A percentile compares a stretch with the other conserved stretches of the same genome.
Evolutionary conservation across 2,113 vertebrate species (phyloP).

Genomic region (Saccopteryx bilineata): DNA sequence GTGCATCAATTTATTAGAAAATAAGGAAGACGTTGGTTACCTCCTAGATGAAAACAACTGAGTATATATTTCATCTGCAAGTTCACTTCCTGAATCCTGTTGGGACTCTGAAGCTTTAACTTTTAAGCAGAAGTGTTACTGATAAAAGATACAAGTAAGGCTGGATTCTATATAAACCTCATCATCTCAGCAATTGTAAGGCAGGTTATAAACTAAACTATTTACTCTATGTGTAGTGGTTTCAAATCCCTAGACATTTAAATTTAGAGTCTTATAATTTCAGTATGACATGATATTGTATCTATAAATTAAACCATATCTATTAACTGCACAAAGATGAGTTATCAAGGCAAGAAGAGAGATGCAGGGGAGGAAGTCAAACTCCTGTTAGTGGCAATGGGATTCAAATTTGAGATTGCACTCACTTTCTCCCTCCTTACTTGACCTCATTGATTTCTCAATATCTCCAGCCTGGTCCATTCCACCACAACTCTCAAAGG

Average conservation of each 20-base stretch:
- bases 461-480: neutral
- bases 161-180: neutral
- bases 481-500: neutral
- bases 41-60: slow-evolving; percentile 54
- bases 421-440: neutral
- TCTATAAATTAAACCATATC: slow-evolving; percentile 31
- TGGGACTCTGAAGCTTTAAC: neutral
- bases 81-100: neutral
- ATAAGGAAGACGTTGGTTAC: slow-evolving; percentile 25
- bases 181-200: neutral
- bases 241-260: neutral
- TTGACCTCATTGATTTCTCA: neutral
- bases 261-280: slow-evolving; percentile 1
- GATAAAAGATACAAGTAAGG: neutral
- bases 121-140: slow-evolving; percentile 24
- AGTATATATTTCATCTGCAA: neutral
- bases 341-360: slow-evolving; percentile 24
- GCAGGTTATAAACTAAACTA: slow-evolving; percentile 1
- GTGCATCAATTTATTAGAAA: slow-evolving; percentile 32
- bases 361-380: neutral
- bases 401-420: neutral
- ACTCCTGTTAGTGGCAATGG: neutral
- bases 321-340: slow-evolving; percentile 2
- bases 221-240: neutral
- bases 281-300: neutral